These are phyloP conservation scores for Tenthredo mesomela DNA, from an alignment of 2,888 invertebrate species.

Conservation along the genomic window DNA sequence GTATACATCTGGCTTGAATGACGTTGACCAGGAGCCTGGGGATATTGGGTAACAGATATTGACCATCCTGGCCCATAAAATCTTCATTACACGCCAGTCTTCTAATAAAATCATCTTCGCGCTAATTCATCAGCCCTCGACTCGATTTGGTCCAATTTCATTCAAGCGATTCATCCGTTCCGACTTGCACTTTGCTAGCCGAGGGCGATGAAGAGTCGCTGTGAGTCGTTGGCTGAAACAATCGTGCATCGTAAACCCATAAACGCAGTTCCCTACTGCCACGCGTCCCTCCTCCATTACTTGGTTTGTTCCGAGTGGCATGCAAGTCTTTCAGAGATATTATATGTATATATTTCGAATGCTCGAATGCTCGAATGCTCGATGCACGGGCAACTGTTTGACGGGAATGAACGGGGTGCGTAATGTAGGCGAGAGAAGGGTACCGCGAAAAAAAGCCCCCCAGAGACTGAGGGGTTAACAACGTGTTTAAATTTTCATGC, in stretches of 20 bases:
- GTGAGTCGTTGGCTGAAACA: conserved; percentile 52
- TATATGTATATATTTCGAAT: conserved; percentile 31
- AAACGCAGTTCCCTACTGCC: conserved; percentile 13
- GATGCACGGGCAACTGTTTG: conserved; percentile 71
- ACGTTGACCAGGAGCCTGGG: conserved; percentile 30
- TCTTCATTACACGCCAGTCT: conserved; percentile 68
- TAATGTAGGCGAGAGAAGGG: conserved; percentile 15
- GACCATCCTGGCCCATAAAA: conserved; percentile 68
- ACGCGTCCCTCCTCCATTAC: conserved; percentile 37
- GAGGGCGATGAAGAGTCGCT: conserved; percentile 57
- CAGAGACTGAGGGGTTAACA: conserved; percentile 43
- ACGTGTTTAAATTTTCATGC: conserved; percentile 41
- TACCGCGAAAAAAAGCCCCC: conserved; percentile 35
- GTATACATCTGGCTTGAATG: conserved; percentile 37
- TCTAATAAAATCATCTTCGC: conserved; percentile 72
- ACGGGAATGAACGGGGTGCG: conserved; percentile 45
- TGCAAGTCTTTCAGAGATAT: conserved; percentile 18
- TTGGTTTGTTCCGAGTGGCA: conserved; percentile 11
- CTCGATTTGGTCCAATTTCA: conserved; percentile 70
- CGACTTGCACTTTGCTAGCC: conserved; percentile 8
- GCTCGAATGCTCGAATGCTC: conserved; percentile 71
- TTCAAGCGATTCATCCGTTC: conserved; percentile 57
- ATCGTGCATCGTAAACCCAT: conserved; percentile 47
- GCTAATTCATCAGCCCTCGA: conserved; percentile 70
- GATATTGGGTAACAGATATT: conserved; percentile 69